phyloP scores from a whole-genome alignment of 2,888 invertebrate genomes.

The Scaptomyza parva region DNA sequence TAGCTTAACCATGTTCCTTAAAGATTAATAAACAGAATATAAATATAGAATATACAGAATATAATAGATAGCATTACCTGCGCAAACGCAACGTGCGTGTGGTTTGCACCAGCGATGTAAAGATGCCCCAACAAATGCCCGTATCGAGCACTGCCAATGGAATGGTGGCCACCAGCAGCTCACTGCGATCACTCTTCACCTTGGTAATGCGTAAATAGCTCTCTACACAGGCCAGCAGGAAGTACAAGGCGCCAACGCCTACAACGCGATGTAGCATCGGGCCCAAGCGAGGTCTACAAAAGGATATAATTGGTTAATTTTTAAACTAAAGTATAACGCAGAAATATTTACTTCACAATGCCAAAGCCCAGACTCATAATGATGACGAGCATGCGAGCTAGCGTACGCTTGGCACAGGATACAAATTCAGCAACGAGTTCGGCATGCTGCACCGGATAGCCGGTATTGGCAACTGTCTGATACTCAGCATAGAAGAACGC shows the following conservation, averaged over 20 bases:
- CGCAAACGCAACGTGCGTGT: slow-evolving; percentile 94
- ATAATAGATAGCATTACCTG: slow-evolving; percentile 85
- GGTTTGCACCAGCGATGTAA: slow-evolving; percentile 94
- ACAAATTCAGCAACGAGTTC: slow-evolving; percentile 95
- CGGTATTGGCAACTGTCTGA: slow-evolving; percentile 90
- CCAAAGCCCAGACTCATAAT: slow-evolving; percentile 98
- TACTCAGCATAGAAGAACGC: slow-evolving; percentile 97
- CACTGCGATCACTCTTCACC: slow-evolving; percentile 87
- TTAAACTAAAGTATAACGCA: background rate
- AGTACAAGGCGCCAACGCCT: slow-evolving; percentile 93
- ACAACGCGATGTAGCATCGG: slow-evolving; percentile 95
- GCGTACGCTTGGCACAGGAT: slow-evolving; percentile 95
- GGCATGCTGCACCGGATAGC: slow-evolving; percentile 88
- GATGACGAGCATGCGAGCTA: slow-evolving; percentile 96
- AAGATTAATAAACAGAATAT: slow-evolving; percentile 53
- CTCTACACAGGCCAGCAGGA: slow-evolving; percentile 93
- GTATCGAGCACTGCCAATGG: slow-evolving; percentile 94
- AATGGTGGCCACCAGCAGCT: slow-evolving; percentile 91
- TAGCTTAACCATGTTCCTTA: slow-evolving; percentile 95
- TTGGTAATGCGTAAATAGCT: slow-evolving; percentile 91
- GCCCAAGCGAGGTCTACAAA: slow-evolving; percentile 92
- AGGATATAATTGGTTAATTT: too few relatives aligned
- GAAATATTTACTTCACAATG: slow-evolving; percentile 92
- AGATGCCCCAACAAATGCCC: slow-evolving; percentile 98
- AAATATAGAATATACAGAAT: background rate